phyloP scores from a whole-genome alignment of 1,140 invertebrate genomes.

The Papilio polytes region DNA sequence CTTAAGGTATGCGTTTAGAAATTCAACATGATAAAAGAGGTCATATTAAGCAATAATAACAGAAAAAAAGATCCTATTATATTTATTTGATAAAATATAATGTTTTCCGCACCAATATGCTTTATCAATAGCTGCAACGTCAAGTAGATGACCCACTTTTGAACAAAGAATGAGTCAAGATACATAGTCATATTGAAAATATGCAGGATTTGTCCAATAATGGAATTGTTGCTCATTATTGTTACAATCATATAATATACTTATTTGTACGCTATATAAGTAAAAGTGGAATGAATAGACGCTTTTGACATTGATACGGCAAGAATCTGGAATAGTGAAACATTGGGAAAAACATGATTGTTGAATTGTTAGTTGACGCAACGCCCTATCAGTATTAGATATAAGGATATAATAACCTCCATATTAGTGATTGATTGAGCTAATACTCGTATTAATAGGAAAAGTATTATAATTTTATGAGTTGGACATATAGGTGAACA shows the following conservation, averaged over 20 bases:
- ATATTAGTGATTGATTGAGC: not conserved
- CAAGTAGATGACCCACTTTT: slow-evolving; percentile 69
- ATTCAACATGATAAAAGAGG: slow-evolving; percentile 28
- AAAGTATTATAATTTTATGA: not conserved
- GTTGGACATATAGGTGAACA: too few relatives aligned
- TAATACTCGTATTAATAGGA: not conserved
- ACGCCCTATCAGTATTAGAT: not conserved
- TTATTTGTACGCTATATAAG: not conserved
- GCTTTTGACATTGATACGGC: not conserved
- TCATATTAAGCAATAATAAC: slow-evolving; percentile 3
- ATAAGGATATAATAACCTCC: not conserved
- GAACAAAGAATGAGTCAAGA: slow-evolving; percentile 74
- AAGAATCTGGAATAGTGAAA: not conserved
- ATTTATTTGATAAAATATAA: slow-evolving; percentile 11
- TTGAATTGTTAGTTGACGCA: not conserved
- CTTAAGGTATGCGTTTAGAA: slow-evolving; percentile 22
- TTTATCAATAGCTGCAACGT: slow-evolving; percentile 71
- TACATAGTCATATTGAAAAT: slow-evolving; percentile 59
- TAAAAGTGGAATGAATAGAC: slow-evolving; percentile 7
- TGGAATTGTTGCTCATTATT: slow-evolving; percentile 42
- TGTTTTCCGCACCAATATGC: slow-evolving; percentile 32
- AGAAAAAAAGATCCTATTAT: slow-evolving; percentile 14
- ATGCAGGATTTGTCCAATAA: slow-evolving; percentile 46
- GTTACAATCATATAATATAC: slow-evolving; percentile 1
- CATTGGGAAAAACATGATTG: not conserved